Evolutionary conservation across 2,888 invertebrate genomes (phyloP).

Genomic region (Andricus curvator): DNA sequence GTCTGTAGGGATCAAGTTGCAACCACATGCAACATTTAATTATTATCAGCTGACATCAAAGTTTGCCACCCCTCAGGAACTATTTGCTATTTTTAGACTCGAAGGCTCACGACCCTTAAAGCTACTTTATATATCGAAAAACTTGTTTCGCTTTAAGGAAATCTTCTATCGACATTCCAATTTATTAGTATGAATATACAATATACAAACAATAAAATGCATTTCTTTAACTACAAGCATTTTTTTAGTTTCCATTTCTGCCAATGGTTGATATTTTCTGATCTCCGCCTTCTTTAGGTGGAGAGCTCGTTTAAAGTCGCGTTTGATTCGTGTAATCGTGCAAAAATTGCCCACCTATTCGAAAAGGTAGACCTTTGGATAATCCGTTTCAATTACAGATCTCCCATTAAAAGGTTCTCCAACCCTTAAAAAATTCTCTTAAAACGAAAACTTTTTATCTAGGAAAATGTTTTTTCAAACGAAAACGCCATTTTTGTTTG

Average conservation of each 20-base stretch:
- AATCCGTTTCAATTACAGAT: background rate
- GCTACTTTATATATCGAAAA: background rate
- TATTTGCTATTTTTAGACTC: background rate
- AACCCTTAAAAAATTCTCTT: background rate
- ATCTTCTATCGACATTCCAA: background rate
- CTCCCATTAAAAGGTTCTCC: background rate
- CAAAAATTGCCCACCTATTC: background rate
- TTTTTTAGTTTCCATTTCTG: too few relatives aligned
- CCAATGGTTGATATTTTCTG: constrained; percentile 1
- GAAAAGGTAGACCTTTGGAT: background rate
- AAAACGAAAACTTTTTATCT: background rate
- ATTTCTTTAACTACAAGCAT: too few relatives aligned
- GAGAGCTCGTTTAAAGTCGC: constrained; percentile 12
- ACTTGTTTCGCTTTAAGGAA: background rate
- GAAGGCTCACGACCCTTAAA: background rate
- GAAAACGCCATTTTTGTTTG: background rate
- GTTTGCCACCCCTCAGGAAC: background rate
- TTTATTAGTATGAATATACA: background rate
- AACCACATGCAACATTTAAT: background rate
- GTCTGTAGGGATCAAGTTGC: background rate
- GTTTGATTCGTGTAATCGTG: constrained; percentile 28
- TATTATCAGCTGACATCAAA: constrained; percentile 7
- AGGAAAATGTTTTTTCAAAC: background rate
- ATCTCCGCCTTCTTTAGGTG: constrained; percentile 21
- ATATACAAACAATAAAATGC: too few relatives aligned